Evolutionary conservation across 1,140 invertebrate species (phyloP).

Genomic region (Triops longicaudatus): DNA sequence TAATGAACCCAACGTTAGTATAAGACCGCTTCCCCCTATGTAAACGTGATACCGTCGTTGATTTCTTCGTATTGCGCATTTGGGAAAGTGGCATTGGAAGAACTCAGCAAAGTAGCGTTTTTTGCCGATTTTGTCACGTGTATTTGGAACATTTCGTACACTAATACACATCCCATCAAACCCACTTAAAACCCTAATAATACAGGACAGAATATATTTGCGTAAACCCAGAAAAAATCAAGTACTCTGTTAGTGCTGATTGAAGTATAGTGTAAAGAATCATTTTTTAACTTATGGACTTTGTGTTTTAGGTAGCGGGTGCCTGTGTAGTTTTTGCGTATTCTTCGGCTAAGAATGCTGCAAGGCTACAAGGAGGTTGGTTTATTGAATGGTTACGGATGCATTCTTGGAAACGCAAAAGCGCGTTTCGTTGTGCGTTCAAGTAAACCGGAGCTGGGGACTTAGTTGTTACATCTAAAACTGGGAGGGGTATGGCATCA

Average conservation of each 20-base stretch:
- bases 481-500: neutral
- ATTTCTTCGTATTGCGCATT: neutral
- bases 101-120: neutral
- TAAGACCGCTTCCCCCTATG: neutral
- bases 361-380: neutral
- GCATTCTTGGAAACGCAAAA: neutral
- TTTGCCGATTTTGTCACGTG: neutral
- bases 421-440: neutral
- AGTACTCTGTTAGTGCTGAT: neutral
- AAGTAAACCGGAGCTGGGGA: neutral
- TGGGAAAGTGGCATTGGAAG: too few relatives aligned
- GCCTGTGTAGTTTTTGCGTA: neutral
- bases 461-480: neutral
- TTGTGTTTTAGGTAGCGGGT: neutral
- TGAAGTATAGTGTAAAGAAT: neutral
- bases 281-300: neutral
- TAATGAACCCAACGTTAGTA: neutral
- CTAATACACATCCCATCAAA: neutral
- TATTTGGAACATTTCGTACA: neutral
- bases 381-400: neutral
- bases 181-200: neutral
- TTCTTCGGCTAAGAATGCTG: neutral
- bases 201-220: neutral
- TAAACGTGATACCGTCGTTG: neutral
- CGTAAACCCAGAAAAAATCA: neutral